A percentile compares a stretch with the other conserved stretches of the same genome.
Conservation (phyloP, 2,113 vertebrate species). For the Siphamia tubifer region DNA sequence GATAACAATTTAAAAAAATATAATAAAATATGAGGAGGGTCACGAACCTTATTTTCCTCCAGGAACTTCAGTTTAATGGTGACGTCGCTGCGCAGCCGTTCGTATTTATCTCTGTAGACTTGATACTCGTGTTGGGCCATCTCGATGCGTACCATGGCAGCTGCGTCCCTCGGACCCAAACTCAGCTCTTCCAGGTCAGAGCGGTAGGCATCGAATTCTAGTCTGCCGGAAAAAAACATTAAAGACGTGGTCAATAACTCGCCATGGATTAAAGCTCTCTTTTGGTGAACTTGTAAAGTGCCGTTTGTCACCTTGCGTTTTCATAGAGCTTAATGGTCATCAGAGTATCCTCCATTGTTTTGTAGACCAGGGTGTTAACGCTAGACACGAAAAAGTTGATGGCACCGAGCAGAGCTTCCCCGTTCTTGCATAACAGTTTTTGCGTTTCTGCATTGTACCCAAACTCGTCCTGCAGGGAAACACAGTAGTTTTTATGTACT, state of each 20-base stretch:
- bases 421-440: constrained; percentile 95
- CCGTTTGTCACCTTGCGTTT: constrained; percentile 85
- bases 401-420: constrained; percentile 92
- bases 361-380: constrained; percentile 95
- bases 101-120: constrained; percentile 92
- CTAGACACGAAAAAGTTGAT: constrained; percentile 97
- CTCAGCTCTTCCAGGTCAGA: constrained; percentile 96
- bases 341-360: constrained; percentile 98
- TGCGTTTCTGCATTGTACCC: constrained; percentile 97
- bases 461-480: constrained; percentile 89
- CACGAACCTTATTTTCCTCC: constrained; percentile 94
- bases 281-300: neutral
- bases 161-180: constrained; percentile 88
- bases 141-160: constrained; percentile 88
- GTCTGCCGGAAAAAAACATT: constrained; percentile 67
- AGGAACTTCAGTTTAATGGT: constrained; percentile 97
- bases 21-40: too few relatives aligned
- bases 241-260: neutral
- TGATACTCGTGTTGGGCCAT: constrained; percentile 91
- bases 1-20: too few relatives aligned
- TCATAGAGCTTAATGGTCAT: constrained; percentile 95
- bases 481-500: neutral
- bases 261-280: neutral
- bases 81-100: constrained; percentile 92
- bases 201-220: constrained; percentile 96